A percentile compares a stretch with the other conserved stretches of the same genome.
Conservation (phyloP, 2,113 vertebrate species). For the Takifugu flavidus region DNA sequence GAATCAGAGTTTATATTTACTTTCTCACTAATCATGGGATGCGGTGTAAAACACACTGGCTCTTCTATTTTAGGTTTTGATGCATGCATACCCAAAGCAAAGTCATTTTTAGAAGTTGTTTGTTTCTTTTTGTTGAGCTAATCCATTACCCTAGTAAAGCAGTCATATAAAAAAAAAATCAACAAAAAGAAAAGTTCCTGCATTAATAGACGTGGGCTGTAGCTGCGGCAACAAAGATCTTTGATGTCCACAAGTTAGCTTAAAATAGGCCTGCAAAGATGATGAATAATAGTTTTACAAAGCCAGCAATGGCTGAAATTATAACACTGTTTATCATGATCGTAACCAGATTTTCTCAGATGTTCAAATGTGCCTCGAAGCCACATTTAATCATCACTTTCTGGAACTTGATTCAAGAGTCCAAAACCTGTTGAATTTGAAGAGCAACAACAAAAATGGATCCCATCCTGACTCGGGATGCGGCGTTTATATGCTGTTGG, state of each 20-base stretch:
- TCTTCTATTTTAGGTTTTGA: conserved; percentile 29
- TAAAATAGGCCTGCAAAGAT: background rate
- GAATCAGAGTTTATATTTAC: conserved; percentile 54
- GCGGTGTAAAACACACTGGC: conserved; percentile 36
- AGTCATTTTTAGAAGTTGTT: conserved; percentile 22
- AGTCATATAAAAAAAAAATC: background rate
- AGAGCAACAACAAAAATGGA: background rate
- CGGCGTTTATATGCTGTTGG: background rate
- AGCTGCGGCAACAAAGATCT: background rate
- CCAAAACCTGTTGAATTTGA: background rate
- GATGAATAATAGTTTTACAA: background rate
- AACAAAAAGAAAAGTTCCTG: background rate
- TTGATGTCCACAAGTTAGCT: background rate
- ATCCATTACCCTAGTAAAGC: conserved; percentile 20
- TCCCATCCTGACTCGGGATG: background rate
- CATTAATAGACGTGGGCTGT: background rate
- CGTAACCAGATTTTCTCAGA: background rate
- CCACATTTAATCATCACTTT: background rate
- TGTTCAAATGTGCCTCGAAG: background rate
- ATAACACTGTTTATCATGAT: background rate
- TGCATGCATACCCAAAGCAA: conserved; percentile 12
- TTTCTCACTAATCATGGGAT: conserved; percentile 46
- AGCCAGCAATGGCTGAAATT: background rate
- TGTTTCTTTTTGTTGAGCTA: conserved; percentile 29
- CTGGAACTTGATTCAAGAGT: background rate